phyloP scores from a whole-genome alignment of 2,888 invertebrate species.

The Sarcophaga carnaria region DNA sequence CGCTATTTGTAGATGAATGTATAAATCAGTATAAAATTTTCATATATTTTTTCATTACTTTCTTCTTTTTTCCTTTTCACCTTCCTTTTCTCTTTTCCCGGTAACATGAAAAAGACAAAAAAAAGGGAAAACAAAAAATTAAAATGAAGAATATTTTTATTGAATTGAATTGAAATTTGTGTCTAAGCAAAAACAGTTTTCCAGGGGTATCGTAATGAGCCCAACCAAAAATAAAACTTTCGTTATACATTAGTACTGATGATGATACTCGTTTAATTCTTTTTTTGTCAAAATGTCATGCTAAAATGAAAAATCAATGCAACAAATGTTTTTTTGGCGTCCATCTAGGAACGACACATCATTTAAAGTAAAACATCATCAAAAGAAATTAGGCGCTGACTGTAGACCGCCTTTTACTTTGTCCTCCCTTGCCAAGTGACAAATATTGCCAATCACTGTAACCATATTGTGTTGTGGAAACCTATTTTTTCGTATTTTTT shows the following conservation, averaged over 20 bases:
- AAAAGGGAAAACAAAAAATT: background rate
- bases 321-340: slow-evolving; percentile 73
- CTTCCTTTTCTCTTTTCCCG: slow-evolving; percentile 56
- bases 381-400: slow-evolving; percentile 76
- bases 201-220: slow-evolving; percentile 58
- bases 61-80: slow-evolving; percentile 54
- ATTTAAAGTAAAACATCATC: slow-evolving; percentile 79
- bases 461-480: slow-evolving; percentile 13
- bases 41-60: background rate
- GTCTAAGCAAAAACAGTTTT: slow-evolving; percentile 28
- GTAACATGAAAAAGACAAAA: slow-evolving; percentile 1
- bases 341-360: slow-evolving; percentile 79
- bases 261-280: background rate
- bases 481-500: background rate
- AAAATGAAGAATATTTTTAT: slow-evolving; percentile 3
- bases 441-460: slow-evolving; percentile 15
- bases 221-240: slow-evolving; percentile 60
- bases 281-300: slow-evolving; percentile 56
- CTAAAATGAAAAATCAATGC: slow-evolving; percentile 77
- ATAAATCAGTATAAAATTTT: slow-evolving; percentile 36
- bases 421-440: slow-evolving; percentile 6
- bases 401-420: slow-evolving; percentile 29
- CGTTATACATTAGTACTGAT: background rate
- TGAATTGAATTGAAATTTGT: slow-evolving; percentile 28
- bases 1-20: slow-evolving; percentile 60